These are phyloP conservation scores for Syrphus vitripennis DNA, from an alignment of 2,888 invertebrate genomes.

Conservation along the genomic window DNA sequence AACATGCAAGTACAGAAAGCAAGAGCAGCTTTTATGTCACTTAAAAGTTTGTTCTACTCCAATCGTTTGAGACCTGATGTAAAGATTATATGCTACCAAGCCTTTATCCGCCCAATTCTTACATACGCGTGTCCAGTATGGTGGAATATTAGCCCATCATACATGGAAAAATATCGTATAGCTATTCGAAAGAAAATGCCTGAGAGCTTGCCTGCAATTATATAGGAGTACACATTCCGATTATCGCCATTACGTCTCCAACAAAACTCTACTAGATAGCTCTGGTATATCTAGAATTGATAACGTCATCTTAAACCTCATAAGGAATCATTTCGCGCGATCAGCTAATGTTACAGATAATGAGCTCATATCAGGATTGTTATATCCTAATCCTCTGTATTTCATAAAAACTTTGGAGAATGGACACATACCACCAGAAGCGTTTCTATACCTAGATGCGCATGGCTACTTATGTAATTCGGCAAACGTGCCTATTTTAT, in stretches of 20 bases:
- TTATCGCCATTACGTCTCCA: background rate
- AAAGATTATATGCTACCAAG: background rate
- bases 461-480: background rate
- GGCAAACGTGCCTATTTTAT: background rate
- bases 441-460: constrained; percentile 2
- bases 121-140: background rate
- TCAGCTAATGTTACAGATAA: constrained; percentile 1
- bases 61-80: constrained; percentile 5
- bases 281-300: background rate
- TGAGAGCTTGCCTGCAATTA: background rate
- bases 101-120: background rate
- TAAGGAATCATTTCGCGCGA: background rate
- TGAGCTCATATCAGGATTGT: background rate
- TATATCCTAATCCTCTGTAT: background rate
- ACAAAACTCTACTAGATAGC: background rate
- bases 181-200: background rate
- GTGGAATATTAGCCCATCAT: background rate
- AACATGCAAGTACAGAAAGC: background rate
- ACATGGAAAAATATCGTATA: too few relatives aligned
- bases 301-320: background rate
- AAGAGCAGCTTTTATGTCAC: too few relatives aligned
- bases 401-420: background rate
- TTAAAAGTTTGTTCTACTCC: background rate
- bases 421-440: background rate
- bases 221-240: background rate